Base-by-base conservation (phyloP, 2,113 vertebrate genomes). In the Regulus satrapa region DNA sequence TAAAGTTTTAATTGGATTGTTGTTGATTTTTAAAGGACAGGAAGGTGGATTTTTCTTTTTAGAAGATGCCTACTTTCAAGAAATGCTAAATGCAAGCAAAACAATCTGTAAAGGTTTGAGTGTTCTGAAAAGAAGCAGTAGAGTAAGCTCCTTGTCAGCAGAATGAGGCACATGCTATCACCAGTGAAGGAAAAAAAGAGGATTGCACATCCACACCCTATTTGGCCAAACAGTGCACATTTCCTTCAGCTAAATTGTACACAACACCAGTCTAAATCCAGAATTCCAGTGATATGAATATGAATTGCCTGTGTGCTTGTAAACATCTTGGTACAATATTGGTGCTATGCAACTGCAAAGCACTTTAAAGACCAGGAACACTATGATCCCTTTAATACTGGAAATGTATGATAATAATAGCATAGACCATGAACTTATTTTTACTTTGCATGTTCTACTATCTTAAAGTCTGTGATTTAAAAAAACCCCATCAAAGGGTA, bases 271-370 rank as follows among this genome's bases (percentile, higher is more conserved):
- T 8, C 71, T 80, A 92, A 90, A 95, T 58, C 74, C n/a, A 74
- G 89, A 77, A 77, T 92, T 94, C 51, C 51, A 40, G 24, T 15
- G 31, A 26, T 94, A 84, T 9, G 21, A 89, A 76, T 88, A 84
- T 83, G 90, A 93, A 80, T 94, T 88, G 92, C 68, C 43, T 88
- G 40, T 24, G 40, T 86, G 71, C 95, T 96, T 95, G 92, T 95
- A 96, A 97, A 95, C 92, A 93, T 67, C 55, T 45, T 73, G 68
- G 32, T 92, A 71, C 77, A 77, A 75, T 69, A 82, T 92, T 76
- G 76, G 84, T 82, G 87, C 74, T 80, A 73, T 46, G 89, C 66
- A 82, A 8, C 66, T 72, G 58, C 89, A 88, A 87, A 95, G 51
- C 77, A 66, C 71, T 89, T 85, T 58, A 29, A 79, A 82, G 77